Evolutionary conservation across 2,113 vertebrate species (phyloP).

Genomic region (Phylloscopus trochilus): DNA sequence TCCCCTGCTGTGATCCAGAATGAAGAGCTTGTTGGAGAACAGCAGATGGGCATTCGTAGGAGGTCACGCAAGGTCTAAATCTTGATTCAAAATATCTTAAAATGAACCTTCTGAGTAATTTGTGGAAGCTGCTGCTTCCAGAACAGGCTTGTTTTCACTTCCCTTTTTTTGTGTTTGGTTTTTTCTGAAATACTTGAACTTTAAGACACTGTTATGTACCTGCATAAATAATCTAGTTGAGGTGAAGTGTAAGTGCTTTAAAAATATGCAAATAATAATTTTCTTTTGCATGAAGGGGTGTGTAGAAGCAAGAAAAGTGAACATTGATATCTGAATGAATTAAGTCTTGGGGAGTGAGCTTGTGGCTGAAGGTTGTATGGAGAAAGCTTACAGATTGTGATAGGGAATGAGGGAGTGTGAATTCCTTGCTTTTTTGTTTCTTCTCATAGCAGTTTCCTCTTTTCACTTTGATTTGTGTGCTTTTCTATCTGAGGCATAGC

Average conservation of each 20-base stretch:
- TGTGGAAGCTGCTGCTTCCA: neutral
- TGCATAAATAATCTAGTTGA: neutral
- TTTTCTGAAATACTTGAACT: neutral
- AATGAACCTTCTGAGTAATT: neutral
- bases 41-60: neutral
- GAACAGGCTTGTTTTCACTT: neutral
- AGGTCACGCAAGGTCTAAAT: neutral
- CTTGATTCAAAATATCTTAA: neutral
- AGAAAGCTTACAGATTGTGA: neutral
- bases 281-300: rapidly evolving
- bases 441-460: neutral
- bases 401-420: neutral
- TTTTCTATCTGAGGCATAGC: neutral
- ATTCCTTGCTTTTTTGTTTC: neutral
- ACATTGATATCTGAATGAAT: neutral
- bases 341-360: neutral
- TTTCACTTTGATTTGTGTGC: neutral
- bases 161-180: neutral
- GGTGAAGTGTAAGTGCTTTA: neutral
- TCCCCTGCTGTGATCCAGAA: neutral
- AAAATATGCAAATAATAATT: neutral
- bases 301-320: neutral
- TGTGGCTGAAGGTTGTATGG: neutral
- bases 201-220: neutral
- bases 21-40: neutral